These are phyloP conservation scores for Benthosema pterotum DNA, from an alignment of 2,797 vertebrate genomes.

Conservation along the genomic window DNA sequence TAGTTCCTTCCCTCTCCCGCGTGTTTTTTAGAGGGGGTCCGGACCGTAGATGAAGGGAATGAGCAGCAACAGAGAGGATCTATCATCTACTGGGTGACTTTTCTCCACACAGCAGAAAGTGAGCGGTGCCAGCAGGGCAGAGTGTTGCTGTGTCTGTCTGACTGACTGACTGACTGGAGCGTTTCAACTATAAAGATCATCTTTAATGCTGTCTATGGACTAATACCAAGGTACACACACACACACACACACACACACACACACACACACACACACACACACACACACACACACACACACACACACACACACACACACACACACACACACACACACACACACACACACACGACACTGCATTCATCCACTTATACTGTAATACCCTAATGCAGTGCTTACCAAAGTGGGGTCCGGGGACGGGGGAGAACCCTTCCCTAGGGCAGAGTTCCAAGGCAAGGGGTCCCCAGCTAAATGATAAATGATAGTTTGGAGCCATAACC, in stretches of 20 bases:
- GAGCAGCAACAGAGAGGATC: conserved; percentile 19
- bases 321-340: too few relatives aligned
- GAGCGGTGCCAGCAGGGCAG: conserved; percentile 65
- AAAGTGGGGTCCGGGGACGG: too few relatives aligned
- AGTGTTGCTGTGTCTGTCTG: conserved; percentile 37
- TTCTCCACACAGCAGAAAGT: conserved; percentile 49
- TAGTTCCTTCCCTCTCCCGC: too few relatives aligned
- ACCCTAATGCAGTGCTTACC: background rate
- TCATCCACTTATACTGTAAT: background rate
- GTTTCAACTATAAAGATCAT: conserved; percentile 24
- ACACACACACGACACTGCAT: too few relatives aligned
- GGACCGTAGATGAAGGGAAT: conserved; percentile 32
- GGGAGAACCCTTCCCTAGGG: too few relatives aligned
- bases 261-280: too few relatives aligned
- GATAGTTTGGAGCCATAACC: too few relatives aligned
- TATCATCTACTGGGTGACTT: conserved; percentile 36
- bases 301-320: too few relatives aligned
- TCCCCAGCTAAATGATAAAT: too few relatives aligned
- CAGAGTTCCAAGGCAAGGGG: too few relatives aligned
- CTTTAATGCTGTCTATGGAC: conserved; percentile 35
- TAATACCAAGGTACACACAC: conserved; percentile 59
- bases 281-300: too few relatives aligned
- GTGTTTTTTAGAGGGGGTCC: background rate
- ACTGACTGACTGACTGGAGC: conserved; percentile 32
- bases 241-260: too few relatives aligned